A percentile compares a stretch with the other conserved stretches of the same genome.
Evolutionary conservation across 2,113 vertebrate species (phyloP).

Genomic region (Triplophysa siluroides): DNA sequence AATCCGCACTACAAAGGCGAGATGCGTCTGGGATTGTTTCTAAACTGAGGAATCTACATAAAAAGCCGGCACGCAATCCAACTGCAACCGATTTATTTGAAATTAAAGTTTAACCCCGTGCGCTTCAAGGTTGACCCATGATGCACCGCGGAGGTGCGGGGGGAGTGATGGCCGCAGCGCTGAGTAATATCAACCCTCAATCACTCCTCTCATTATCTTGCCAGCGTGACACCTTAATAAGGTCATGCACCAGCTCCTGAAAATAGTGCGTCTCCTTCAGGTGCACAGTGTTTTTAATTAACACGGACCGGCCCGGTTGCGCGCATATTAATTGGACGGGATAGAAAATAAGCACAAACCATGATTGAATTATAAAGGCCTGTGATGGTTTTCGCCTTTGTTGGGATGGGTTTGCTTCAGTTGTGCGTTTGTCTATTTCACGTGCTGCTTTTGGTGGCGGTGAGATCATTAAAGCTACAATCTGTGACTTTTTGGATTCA

Average conservation of each 20-base stretch:
- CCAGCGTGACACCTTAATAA: constrained; percentile 79
- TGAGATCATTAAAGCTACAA: constrained; percentile 2
- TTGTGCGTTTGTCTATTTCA: neutral
- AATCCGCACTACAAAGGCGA: constrained; percentile 12
- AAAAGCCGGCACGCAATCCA: neutral
- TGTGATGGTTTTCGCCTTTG: constrained; percentile 68
- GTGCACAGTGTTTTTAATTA: constrained; percentile 83
- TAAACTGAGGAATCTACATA: constrained; percentile 11
- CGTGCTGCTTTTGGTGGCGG: neutral
- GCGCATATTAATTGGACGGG: constrained; percentile 73
- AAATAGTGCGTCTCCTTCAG: constrained; percentile 80
- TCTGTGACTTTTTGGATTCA: too few relatives aligned
- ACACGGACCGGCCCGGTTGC: constrained; percentile 73
- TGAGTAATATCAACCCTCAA: constrained; percentile 78
- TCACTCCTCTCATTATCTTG: constrained; percentile 78
- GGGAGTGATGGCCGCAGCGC: constrained; percentile 46
- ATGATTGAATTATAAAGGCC: constrained; percentile 78
- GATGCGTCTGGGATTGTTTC: neutral
- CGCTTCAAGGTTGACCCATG: constrained; percentile 18
- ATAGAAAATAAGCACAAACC: constrained; percentile 73
- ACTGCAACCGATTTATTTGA: constrained; percentile 1
- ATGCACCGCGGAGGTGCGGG: constrained; percentile 32
- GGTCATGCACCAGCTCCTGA: constrained; percentile 79
- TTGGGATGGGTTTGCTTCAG: constrained; percentile 13
- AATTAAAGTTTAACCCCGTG: constrained; percentile 5